Evolutionary conservation across 2,113 vertebrate genomes (phyloP), one percentile per base, ranked within the genome.

Genomic region (Ranitomeya imitator): DNA sequence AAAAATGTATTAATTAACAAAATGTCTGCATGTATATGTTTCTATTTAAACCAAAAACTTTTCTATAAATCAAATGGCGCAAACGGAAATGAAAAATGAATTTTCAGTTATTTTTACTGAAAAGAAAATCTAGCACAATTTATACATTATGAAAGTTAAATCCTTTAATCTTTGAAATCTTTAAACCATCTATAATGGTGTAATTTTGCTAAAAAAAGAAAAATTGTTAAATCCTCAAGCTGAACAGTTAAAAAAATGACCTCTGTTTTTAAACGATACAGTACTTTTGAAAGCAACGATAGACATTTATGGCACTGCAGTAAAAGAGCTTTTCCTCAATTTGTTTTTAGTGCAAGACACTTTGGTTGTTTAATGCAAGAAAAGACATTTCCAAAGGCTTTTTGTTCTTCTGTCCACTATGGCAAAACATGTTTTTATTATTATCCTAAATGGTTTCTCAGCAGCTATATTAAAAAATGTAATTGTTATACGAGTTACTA

Each of bases 381-480:
- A 90, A 83, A 86, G 0, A 92, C 92, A 90, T 90, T 79, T 73
- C 89, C 78, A 89, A 84, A 90, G 89, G 74, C 4, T 16, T 90
- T 61, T 92, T 91, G 86, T 81, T 91, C 59, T 81, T 88, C 82
- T 61, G 69, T 82, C 90, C 85, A 90, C 87, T 91, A 90, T 91
- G 79, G 90, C 91, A 93, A 92, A 92, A 87, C 84, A 89, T 85
- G 87, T 88, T 87, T 90, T 92, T 73, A 10, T 73, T 31, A 15
- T 4, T 14, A 63, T 21, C 55, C 45, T 51, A 67, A 84, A 26
- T 18, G 2, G 7, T 18, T 51, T 76, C 45, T 76, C 3, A 21
- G 71, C 2, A 74, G 69, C 23, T 45, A 57, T 9, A 11, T 57
- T 9, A 57, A 57, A 57, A 55, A 57, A 11, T 11, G 12, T 13